Evolutionary conservation across 2,113 vertebrate species (phyloP), one percentile per base, ranked within the genome.

Genomic region (Podarcis cretensis): DNA sequence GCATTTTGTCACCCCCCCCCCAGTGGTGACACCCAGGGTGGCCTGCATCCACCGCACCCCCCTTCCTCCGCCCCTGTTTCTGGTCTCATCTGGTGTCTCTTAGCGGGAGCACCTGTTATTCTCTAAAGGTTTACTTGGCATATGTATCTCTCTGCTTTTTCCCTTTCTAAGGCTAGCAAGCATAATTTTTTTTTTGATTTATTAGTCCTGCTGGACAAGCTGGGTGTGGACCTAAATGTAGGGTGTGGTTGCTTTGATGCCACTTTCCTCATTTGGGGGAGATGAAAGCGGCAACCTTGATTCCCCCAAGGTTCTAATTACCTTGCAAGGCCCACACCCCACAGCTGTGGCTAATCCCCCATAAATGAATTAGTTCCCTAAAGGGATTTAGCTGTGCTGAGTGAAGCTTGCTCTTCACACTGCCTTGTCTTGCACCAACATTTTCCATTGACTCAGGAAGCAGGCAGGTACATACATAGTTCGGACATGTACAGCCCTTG

Each of bases 311-410:
- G 66, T 23, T 77, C 82, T 40, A n/a, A 69, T 90, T 86, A 68
- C 12, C 32, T 82, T 76, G 69, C 14, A 79, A 89, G 54, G 74
- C n/a, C 5, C 85, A 25, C 74, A 83, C 87, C 87, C 66, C 85
- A 86, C 68, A 89, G 88, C 88, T 83, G 21, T 86, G 85, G 83
- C 37, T 78, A 76, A 86, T 83, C 82, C 68, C 73, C 79, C 0
- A 0, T 89, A 43, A 81, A 35, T 48, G 74, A 71, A 84, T 89
- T 54, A 86, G 13, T 87, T 0, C 0, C 89, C 43, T 90, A 27
- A 73, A 83, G 57, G 85, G 89, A 92, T 40, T 0, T 0, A 86
- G 23, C 35, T 48, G 30, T 48, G 30, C 20, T 32, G 57, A 65
- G 13, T 76, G 30, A 35, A 66, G 23, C 23, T 32, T 63, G 13